Base-by-base conservation (phyloP, 1,140 invertebrate genomes). In the Bombus balteatus region DNA sequence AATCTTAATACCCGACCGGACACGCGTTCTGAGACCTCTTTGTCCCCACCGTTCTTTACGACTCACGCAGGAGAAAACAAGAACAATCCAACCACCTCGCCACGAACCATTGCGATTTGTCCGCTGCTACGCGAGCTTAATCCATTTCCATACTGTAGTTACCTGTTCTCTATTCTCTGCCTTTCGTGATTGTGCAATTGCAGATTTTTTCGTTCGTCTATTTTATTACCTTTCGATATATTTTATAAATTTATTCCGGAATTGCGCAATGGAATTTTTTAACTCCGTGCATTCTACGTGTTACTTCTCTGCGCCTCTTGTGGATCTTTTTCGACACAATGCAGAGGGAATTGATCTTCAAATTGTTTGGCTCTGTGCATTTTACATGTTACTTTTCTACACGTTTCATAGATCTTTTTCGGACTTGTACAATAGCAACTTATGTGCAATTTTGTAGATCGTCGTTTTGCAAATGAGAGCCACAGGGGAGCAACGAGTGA, bases 1-100 rank as follows among this genome's bases (percentile, higher is more conserved):
- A 47, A 41, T 34, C 75, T 85, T 88, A 88, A 85, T 87, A 66
- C 72, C 13, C 71, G 72, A 37, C 34, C 34, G 18, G 57, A 59
- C 80, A 86, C 77, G 80, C 70, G 47, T 41, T 73, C 71, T 22
- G 41, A 47, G 25, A 18, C 53, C 43, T 71, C 72, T 84, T 79
- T 87, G 59, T 79, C 53, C 79, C 74, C 53, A n/a, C 74, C 47
- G 43, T 66, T 34, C 66, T 81, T 88, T 70, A 68, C 72, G 71
- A 75, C 76, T 73, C 34, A 18, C 22, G 15, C 59, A 12, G 8
- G 3, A 65, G 28, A 25, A 53, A 57, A 47, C 39, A 68, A 25
- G 32, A 65, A 68, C 28, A 28, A 79, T 32, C 12, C 32, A 15
- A 25, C 5, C 78, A 25, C 13, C 43, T n/a, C n/a, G 3, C 32